These are phyloP conservation scores for Hemithea aestivaria DNA, from an alignment of 2,888 invertebrate genomes.

Conservation along the genomic window DNA sequence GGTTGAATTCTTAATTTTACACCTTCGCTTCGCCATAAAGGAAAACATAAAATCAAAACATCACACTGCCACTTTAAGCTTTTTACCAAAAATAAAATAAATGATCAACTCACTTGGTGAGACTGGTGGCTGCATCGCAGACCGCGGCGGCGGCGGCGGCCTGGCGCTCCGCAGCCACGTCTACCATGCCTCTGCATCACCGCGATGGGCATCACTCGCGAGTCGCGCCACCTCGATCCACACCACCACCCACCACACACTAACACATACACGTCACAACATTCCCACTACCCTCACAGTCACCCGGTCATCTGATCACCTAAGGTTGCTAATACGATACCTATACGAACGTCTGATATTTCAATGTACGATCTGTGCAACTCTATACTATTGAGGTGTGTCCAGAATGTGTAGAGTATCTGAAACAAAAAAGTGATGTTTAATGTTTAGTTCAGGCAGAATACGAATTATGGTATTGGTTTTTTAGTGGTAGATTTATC, in stretches of 20 bases:
- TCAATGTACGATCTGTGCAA: slow-evolving; percentile 17
- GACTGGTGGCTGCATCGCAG: slow-evolving; percentile 61
- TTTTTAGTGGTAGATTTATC: no score
- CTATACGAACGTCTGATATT: slow-evolving; percentile 28
- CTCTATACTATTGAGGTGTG: slow-evolving; percentile 7
- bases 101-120: slow-evolving; percentile 64
- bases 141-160: slow-evolving; percentile 66
- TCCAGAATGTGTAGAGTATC: slow-evolving; percentile 11
- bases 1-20: no score
- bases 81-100: no score
- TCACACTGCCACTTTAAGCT: no score
- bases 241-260: slow-evolving; percentile 44
- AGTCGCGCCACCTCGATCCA: slow-evolving; percentile 47
- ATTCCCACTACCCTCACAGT: slow-evolving; percentile 45
- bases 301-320: slow-evolving; percentile 47
- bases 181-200: slow-evolving; percentile 78
- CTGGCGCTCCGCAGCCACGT: slow-evolving; percentile 77
- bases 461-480: no score
- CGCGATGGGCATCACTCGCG: slow-evolving; percentile 71
- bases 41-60: no score
- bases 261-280: slow-evolving; percentile 53
- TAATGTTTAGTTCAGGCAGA: slow-evolving; percentile 1
- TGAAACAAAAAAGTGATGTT: slow-evolving; percentile 27
- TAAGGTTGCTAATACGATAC: slow-evolving; percentile 38
- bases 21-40: no score